Evolutionary conservation across 2,888 invertebrate genomes (phyloP), one percentile per base, ranked within the genome.

Genomic region (Pyrochroa serraticornis): DNA sequence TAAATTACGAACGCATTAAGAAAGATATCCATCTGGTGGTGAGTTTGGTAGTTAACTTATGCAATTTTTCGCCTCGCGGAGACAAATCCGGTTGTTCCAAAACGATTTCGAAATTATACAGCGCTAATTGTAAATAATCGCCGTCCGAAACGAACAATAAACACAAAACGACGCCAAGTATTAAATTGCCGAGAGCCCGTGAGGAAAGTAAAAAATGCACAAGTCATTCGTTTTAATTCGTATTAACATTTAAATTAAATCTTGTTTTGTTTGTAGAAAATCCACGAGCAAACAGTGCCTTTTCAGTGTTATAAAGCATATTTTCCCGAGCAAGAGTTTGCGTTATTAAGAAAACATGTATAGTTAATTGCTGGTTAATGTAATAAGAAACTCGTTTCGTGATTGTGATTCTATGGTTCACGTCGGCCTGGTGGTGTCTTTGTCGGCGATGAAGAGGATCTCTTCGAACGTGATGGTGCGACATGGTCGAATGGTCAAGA

Each of bases 311-410:
- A 43, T 41, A 39, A 41, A 34, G 45, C 39, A 52, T 45, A 44
- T 41, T 53, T 53, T 33, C 33, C 42, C 33, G 35, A 14, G 41
- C 39, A 41, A 22, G 22, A 2, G 22, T 22, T 22, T 5, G 22
- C 39, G 46, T 53, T 53, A 66, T 62, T 64, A 63, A 63, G 54
- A 64, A 66, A 65, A 70, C 66, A 68, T 64, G 67, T 68, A 65
- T 65, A 67, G 62, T 66, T 70, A 69, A 70, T 69, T 67, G 67
- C 60, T 44, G 61, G 60, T 65, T 68, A 68, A 70, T 68, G 66
- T 63, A 68, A 67, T 67, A 65, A 67, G 66, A 68, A 67, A 68
- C 67, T 60, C 51, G 65, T 65, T 66, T 59, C 63, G 55, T 64
- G 64, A 60, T 62, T 55, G 61, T 60, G 48, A 66, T 68, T 65